Conservation (phyloP, 30 jellyfish, hydroid and myxozoan genomes). For the Cassiopea andromeda region DNA sequence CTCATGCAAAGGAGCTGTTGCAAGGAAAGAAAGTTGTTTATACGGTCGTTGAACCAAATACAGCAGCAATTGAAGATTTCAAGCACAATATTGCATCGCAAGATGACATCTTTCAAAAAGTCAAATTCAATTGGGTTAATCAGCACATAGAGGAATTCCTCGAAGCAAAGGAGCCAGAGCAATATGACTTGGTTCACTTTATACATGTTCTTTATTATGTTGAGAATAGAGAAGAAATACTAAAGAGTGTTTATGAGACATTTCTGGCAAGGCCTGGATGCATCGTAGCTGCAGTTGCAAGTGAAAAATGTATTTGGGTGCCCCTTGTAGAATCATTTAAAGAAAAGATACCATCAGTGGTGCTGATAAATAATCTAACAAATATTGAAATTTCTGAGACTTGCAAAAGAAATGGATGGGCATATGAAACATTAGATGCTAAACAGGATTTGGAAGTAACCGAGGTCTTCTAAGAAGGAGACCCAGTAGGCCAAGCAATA, state of each 20-base stretch:
- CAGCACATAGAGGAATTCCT: slow-evolving; percentile 22
- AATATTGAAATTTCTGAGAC: not conserved
- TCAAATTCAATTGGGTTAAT: slow-evolving; percentile 30
- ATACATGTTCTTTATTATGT: slow-evolving; percentile 27
- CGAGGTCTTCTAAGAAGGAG: slow-evolving; percentile 7
- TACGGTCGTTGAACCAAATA: slow-evolving; percentile 45
- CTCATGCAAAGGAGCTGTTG: not conserved
- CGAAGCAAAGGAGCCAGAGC: not conserved
- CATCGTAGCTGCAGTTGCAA: slow-evolving; percentile 17
- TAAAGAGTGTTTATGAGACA: not conserved
- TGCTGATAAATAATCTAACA: not conserved
- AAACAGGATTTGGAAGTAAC: slow-evolving; percentile 12
- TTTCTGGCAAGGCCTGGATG: slow-evolving; percentile 8
- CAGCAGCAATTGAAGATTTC: slow-evolving; percentile 10
- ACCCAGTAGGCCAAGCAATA: slow-evolving; percentile 27
- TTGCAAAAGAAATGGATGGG: slow-evolving; percentile 9
- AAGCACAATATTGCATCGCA: not conserved
- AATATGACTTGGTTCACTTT: slow-evolving; percentile 29
- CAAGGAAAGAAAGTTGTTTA: slow-evolving; percentile 3
- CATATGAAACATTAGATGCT: slow-evolving; percentile 9
- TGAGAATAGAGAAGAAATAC: slow-evolving; percentile 5
- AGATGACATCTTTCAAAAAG: not conserved
- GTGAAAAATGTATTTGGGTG: slow-evolving; percentile 19
- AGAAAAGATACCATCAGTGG: slow-evolving; percentile 17
- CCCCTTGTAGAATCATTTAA: not conserved